Evolutionary conservation across 1,140 invertebrate species (phyloP).

Genomic region (Caligus rogercresseyi): DNA sequence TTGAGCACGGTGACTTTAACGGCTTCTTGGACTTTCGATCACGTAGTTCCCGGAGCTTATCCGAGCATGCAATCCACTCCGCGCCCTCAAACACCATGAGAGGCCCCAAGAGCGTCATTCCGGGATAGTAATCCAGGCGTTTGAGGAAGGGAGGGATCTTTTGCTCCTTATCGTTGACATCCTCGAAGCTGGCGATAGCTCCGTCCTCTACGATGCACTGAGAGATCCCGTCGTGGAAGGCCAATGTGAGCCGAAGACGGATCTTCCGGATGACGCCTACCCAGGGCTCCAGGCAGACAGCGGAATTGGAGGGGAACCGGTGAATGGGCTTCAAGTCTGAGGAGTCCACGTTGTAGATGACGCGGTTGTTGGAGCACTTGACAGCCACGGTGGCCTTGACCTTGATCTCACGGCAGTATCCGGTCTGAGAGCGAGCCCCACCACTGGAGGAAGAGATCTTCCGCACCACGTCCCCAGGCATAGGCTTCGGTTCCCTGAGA

Average conservation of each 20-base stretch:
- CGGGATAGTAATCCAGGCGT: slow-evolving; percentile 50
- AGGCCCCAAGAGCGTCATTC: slow-evolving; percentile 51
- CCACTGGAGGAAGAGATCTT: slow-evolving; percentile 52
- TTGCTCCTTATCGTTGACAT: slow-evolving; percentile 38
- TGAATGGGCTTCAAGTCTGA: slow-evolving; percentile 55
- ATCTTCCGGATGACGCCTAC: slow-evolving; percentile 42
- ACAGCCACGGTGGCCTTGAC: slow-evolving; percentile 67
- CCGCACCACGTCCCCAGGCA: slow-evolving; percentile 81
- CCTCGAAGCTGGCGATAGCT: slow-evolving; percentile 42
- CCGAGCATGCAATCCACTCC: slow-evolving; percentile 54
- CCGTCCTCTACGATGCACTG: slow-evolving; percentile 43
- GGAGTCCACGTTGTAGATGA: slow-evolving; percentile 55
- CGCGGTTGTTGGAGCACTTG: slow-evolving; percentile 54
- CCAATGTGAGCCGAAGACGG: slow-evolving; percentile 29
- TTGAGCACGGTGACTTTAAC: slow-evolving; percentile 41
- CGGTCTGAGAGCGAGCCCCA: slow-evolving; percentile 70
- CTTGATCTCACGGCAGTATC: slow-evolving; percentile 67
- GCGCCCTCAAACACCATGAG: slow-evolving; percentile 48
- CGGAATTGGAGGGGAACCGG: slow-evolving; percentile 56
- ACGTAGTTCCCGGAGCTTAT: slow-evolving; percentile 42
- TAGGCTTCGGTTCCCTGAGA: slow-evolving; percentile 44
- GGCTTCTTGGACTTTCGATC: slow-evolving; percentile 39
- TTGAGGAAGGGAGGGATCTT: slow-evolving; percentile 44
- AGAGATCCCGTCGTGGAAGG: slow-evolving; percentile 32
- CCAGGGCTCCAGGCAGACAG: slow-evolving; percentile 72